Conservation (phyloP, 2,888 invertebrate species). For the Hermodice carunculata region DNA sequence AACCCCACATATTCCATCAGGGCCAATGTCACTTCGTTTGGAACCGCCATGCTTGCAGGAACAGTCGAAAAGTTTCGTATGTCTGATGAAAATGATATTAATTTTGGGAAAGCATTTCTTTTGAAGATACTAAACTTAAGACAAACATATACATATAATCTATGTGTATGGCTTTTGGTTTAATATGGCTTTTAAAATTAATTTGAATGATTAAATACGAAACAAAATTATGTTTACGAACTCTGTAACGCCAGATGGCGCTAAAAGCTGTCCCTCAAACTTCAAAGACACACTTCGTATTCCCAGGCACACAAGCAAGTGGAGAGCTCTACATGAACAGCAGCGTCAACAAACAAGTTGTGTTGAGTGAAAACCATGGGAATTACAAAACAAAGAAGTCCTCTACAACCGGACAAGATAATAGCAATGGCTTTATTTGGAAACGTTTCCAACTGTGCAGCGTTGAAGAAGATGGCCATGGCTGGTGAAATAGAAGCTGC, state of each 20-base stretch:
- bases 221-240: not conserved
- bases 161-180: not conserved
- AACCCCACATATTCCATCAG: constrained; percentile 9
- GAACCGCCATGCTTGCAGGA: constrained; percentile 13
- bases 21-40: not conserved
- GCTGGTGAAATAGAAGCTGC: constrained; percentile 4
- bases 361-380: no score
- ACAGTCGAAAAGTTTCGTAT: no score
- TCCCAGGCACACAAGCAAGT: no score
- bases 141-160: not conserved
- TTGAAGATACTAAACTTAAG: not conserved
- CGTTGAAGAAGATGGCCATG: constrained; percentile 14
- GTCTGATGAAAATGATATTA: not conserved
- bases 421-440: constrained; percentile 13
- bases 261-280: not conserved
- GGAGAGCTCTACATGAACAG: no score
- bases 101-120: not conserved
- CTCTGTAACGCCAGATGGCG: not conserved
- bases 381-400: not conserved
- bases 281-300: no score
- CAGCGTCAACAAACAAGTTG: no score
- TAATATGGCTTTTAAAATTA: not conserved
- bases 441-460: constrained; percentile 13
- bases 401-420: not conserved
- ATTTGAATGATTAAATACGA: not conserved